phyloP scores from a whole-genome alignment of 2,113 vertebrate genomes.

The Nansenia antarctica region DNA sequence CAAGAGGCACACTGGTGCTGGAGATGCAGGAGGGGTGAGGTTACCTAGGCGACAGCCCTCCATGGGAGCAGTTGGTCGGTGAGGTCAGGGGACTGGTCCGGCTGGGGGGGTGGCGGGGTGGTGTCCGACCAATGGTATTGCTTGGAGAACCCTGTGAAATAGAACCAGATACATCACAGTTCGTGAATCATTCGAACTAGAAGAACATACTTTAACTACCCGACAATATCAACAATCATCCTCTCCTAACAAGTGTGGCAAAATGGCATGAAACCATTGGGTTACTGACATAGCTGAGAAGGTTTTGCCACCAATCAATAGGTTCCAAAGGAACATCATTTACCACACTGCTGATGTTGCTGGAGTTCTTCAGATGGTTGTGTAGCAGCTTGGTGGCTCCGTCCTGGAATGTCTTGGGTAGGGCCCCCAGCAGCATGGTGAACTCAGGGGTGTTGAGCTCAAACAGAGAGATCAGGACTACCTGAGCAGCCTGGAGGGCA shows the following conservation, averaged over 20 bases:
- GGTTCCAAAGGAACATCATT: too few species aligned
- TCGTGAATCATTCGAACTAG: not conserved
- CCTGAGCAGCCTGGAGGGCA: constrained; percentile 87
- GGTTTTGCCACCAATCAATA: too few species aligned
- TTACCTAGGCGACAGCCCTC: constrained; percentile 98
- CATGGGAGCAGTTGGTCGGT: constrained; percentile 96
- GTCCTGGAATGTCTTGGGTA: constrained; percentile 99
- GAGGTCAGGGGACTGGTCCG: constrained; percentile 95
- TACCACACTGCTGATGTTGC: constrained; percentile 89
- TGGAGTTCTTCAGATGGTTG: constrained; percentile 97
- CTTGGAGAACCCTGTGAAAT: constrained; percentile 88
- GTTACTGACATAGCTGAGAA: too few species aligned
- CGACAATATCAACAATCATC: not conserved
- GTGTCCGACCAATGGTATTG: constrained; percentile 91
- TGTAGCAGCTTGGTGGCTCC: constrained; percentile 98
- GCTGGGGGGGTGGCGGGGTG: constrained; percentile 88
- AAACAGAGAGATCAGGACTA: constrained; percentile 96
- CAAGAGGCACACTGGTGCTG: not conserved
- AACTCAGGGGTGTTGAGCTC: constrained; percentile 98
- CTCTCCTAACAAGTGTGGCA: too few species aligned
- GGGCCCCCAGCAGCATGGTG: constrained; percentile 97
- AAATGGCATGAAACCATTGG: too few species aligned
- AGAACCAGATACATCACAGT: constrained; percentile 25
- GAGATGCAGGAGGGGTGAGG: not conserved
- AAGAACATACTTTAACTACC: not conserved